Evolutionary conservation across 1,140 invertebrate species (phyloP).

Genomic region (Apis florea): DNA sequence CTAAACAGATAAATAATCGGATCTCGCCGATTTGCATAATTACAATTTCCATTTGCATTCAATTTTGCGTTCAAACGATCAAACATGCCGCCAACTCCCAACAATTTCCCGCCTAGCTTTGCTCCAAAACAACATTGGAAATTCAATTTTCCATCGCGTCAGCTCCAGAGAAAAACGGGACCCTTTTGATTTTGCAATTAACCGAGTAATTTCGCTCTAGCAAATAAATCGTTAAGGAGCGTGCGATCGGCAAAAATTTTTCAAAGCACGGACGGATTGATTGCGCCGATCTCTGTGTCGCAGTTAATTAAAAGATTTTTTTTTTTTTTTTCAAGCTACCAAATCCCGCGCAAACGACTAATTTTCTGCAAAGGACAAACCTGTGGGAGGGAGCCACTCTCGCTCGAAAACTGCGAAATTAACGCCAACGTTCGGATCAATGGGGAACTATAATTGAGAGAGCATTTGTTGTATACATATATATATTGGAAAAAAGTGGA

Average conservation of each 20-base stretch:
- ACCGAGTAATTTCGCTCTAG: neutral
- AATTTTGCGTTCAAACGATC: too few relatives aligned
- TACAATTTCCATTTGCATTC: too few relatives aligned
- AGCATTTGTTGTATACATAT: too few relatives aligned
- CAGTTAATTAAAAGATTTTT: constrained; percentile 42
- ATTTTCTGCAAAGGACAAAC: too few relatives aligned
- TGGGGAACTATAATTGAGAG: neutral
- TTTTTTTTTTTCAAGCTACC: neutral
- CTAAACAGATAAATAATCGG: too few relatives aligned
- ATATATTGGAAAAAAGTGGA: too few relatives aligned
- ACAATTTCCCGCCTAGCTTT: too few relatives aligned
- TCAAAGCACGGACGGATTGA: neutral
- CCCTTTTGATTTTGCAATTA: neutral
- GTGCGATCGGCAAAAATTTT: constrained; percentile 9
- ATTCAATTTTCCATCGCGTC: neutral
- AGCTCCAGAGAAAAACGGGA: neutral
- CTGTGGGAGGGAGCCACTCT: too few relatives aligned
- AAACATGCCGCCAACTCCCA: too few relatives aligned
- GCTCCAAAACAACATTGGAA: too few relatives aligned
- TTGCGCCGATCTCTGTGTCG: constrained; percentile 26
- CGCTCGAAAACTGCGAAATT: neutral
- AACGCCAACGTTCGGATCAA: neutral
- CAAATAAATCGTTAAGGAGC: neutral
- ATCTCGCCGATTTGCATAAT: too few relatives aligned
- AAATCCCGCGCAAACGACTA: neutral